A percentile compares a stretch with the other conserved stretches of the same genome.
Evolutionary conservation across 2,797 vertebrate species (phyloP).

Genomic region (Sebastes oblongus): DNA sequence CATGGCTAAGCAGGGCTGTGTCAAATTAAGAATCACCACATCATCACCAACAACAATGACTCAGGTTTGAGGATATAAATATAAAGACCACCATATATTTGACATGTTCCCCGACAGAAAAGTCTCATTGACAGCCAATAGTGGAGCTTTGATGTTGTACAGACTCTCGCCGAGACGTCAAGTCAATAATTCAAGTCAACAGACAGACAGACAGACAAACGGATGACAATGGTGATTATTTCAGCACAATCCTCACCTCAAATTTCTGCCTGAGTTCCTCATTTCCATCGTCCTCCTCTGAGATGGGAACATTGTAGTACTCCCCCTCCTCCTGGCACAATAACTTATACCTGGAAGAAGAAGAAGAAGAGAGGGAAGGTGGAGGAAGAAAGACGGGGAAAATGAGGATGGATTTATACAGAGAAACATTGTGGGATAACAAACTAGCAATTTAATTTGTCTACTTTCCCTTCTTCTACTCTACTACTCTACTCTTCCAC

Average conservation of each 20-base stretch:
- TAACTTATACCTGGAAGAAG: constrained; percentile 90
- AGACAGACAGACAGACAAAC: neutral
- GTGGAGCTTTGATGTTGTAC: neutral
- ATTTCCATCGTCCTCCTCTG: constrained; percentile 92
- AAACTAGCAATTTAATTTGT: neutral
- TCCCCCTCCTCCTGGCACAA: constrained; percentile 97
- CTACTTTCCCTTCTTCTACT: neutral
- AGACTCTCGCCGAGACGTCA: neutral
- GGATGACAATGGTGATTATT: neutral
- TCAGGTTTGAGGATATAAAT: no score
- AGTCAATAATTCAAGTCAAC: neutral
- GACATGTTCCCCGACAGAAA: neutral
- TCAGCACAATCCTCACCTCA: constrained; percentile 86
- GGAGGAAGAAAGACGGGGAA: neutral
- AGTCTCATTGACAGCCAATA: neutral
- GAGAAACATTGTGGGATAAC: neutral
- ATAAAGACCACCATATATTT: neutral
- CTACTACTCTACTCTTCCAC: neutral
- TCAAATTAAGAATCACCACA: neutral
- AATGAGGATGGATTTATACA: neutral
- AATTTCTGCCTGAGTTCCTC: constrained; percentile 94
- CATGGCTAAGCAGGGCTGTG: neutral
- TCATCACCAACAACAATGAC: neutral
- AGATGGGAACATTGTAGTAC: constrained; percentile 98
- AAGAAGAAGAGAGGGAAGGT: neutral